phyloP scores from a whole-genome alignment of 2,797 vertebrate genomes.

The Heteromormyrus szaboi region DNA sequence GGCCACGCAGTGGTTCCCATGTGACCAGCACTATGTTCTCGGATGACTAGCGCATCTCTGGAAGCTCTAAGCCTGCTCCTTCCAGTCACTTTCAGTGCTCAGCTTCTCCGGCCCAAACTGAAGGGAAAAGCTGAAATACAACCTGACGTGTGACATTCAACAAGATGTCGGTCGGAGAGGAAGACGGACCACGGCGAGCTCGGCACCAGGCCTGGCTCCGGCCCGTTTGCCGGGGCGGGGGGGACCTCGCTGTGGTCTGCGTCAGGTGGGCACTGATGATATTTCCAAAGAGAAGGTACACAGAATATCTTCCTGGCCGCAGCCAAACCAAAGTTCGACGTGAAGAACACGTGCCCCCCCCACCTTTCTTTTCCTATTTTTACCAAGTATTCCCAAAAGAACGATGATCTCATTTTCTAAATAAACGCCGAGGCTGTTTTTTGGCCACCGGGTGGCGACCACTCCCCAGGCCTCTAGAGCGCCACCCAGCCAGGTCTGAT shows the following conservation, averaged over 20 bases:
- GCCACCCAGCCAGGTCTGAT: conserved; percentile 20
- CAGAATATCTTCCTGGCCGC: not conserved
- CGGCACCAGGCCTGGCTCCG: too few species aligned
- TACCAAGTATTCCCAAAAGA: conserved; percentile 17
- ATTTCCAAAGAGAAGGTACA: conserved; percentile 8
- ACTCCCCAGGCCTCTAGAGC: conserved; percentile 21
- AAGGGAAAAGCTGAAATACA: not conserved
- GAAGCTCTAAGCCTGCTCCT: not conserved
- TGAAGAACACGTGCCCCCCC: conserved; percentile 27
- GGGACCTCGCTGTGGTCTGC: not conserved
- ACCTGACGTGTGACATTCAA: not conserved
- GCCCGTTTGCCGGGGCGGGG: not conserved
- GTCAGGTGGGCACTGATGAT: not conserved
- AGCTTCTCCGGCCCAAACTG: not conserved
- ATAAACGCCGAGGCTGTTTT: conserved; percentile 24
- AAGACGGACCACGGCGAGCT: not conserved
- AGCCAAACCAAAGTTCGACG: not conserved
- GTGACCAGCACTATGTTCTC: not conserved
- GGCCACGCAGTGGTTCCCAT: not conserved
- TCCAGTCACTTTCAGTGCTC: not conserved
- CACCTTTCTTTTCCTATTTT: conserved; percentile 16
- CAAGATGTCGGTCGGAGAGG: not conserved
- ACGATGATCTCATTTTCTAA: conserved; percentile 26
- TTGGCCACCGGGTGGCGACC: conserved; percentile 17
- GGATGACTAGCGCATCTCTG: not conserved